These are phyloP conservation scores for Campoplex capitator DNA, from an alignment of 2,888 invertebrate genomes.

Conservation along the genomic window DNA sequence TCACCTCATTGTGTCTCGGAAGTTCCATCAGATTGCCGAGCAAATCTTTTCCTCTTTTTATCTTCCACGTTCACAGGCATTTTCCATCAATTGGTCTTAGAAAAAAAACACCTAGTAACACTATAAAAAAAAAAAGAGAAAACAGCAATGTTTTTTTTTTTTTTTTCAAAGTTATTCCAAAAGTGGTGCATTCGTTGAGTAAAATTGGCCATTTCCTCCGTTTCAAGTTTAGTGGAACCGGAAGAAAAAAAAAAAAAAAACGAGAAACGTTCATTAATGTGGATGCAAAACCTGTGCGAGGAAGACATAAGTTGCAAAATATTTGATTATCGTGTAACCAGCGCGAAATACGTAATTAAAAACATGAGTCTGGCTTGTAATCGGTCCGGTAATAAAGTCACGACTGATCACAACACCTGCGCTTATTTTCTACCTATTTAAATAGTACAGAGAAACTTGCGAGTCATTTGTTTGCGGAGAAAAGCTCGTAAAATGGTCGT, in stretches of 20 bases:
- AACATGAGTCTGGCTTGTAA: neutral
- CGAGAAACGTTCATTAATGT: neutral
- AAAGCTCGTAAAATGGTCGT: constrained; percentile 20
- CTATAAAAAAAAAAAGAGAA: neutral
- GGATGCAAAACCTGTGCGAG: neutral
- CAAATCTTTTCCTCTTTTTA: constrained; percentile 14
- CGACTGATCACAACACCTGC: neutral
- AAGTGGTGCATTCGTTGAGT: neutral
- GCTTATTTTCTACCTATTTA: neutral
- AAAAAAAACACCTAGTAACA: neutral
- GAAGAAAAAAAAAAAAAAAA: neutral
- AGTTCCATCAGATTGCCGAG: constrained; percentile 18
- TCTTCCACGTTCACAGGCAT: neutral
- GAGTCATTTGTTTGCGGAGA: neutral
- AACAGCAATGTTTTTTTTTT: neutral
- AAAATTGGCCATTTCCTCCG: neutral
- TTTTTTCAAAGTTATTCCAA: neutral
- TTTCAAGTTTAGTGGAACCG: neutral
- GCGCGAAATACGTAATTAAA: constrained; percentile 25
- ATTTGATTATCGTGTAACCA: constrained; percentile 1
- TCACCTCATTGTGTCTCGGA: constrained; percentile 41
- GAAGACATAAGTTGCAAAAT: constrained; percentile 9
- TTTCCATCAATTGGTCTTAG: neutral
- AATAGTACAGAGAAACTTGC: constrained; percentile 10
- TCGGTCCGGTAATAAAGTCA: constrained; percentile 26